Conservation (phyloP, 2,888 invertebrate species). For the Ceramica pisi region DNA sequence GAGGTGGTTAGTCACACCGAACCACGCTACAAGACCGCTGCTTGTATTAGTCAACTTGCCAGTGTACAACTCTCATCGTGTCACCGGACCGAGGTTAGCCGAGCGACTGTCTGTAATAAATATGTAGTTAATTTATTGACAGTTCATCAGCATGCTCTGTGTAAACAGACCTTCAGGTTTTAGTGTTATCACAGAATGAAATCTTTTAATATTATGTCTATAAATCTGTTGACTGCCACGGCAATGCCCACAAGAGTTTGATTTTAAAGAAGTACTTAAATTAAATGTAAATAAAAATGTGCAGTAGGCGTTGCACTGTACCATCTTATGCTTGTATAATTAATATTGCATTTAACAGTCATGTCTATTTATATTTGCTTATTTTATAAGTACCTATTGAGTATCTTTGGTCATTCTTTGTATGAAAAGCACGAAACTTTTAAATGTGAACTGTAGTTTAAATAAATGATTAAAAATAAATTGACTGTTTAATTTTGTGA, state of each 20-base stretch:
- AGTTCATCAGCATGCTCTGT: background rate
- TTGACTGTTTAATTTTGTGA: slow-evolving; percentile 2
- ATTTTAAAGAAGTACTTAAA: slow-evolving; percentile 30
- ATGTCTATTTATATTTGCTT: slow-evolving; percentile 17
- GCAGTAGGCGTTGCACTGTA: background rate
- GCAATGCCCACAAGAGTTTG: background rate
- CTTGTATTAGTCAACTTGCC: background rate
- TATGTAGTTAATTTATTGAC: background rate
- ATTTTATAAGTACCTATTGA: slow-evolving; percentile 29
- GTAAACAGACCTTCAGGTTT: background rate
- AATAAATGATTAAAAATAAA: slow-evolving; percentile 50
- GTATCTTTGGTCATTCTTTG: slow-evolving; percentile 23
- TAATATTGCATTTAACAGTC: slow-evolving; percentile 52
- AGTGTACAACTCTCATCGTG: background rate
- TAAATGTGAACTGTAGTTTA: slow-evolving; percentile 53
- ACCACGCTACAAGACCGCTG: too few species aligned
- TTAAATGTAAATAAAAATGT: background rate
- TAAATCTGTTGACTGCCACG: background rate
- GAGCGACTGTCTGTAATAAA: background rate
- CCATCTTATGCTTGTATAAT: slow-evolving; percentile 20
- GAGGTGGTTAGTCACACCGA: too few species aligned
- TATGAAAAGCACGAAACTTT: slow-evolving; percentile 51
- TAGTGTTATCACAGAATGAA: background rate
- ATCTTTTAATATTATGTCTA: background rate
- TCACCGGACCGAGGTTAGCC: background rate